These are phyloP conservation scores for Psittacara wagleri DNA, from an alignment of 2,113 vertebrate species.

Conservation along the genomic window DNA sequence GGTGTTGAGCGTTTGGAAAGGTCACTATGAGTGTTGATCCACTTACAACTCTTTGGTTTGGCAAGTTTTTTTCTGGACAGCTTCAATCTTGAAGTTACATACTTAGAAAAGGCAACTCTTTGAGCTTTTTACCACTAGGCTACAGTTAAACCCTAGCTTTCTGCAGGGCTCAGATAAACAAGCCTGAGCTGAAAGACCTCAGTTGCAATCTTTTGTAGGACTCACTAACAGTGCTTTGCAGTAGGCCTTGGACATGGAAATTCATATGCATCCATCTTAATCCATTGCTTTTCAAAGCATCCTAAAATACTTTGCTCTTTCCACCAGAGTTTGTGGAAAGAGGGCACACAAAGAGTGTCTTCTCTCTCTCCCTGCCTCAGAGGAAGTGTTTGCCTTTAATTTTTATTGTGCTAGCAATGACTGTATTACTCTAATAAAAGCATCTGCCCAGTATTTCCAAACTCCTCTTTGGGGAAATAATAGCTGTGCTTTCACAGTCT, in stretches of 20 bases:
- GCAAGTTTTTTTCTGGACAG: background rate
- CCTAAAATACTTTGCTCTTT: background rate
- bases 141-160: background rate
- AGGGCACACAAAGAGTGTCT: background rate
- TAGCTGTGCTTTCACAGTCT: background rate
- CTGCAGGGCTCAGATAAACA: background rate
- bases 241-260: background rate
- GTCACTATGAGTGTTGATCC: background rate
- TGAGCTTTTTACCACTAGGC: background rate
- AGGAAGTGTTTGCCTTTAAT: background rate
- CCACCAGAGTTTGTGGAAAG: background rate
- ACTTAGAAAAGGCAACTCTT: background rate
- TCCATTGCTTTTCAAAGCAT: background rate
- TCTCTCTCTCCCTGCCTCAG: background rate
- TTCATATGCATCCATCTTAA: background rate
- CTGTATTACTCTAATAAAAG: background rate
- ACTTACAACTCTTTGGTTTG: background rate
- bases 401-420: background rate
- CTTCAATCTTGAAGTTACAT: rapidly evolving
- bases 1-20: background rate
- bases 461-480: background rate
- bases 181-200: background rate
- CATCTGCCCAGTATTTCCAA: background rate
- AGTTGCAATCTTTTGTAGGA: background rate
- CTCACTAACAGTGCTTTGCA: background rate